phyloP scores from a whole-genome alignment of 2,888 invertebrate genomes.

The Agrotis ipsilon region DNA sequence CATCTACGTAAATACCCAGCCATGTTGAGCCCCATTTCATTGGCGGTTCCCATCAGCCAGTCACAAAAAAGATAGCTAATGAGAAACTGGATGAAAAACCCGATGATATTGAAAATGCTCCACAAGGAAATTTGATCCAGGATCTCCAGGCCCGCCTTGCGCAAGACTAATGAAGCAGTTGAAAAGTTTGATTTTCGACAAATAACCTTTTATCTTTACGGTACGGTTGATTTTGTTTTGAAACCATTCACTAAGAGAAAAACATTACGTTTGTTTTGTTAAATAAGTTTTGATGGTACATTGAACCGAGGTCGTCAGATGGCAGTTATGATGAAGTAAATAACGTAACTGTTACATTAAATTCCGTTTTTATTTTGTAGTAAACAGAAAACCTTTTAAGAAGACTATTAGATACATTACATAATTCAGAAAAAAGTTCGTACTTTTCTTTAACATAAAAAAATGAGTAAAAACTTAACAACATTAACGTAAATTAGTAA shows the following conservation, averaged over 20 bases:
- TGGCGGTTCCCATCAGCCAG: too few species aligned
- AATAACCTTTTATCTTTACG: conserved; percentile 7
- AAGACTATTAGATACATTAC: too few species aligned
- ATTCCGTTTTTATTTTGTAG: too few species aligned
- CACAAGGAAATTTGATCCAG: not conserved
- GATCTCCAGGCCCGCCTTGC: not conserved
- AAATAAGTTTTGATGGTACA: not conserved
- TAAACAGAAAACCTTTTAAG: too few species aligned
- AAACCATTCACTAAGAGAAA: not conserved
- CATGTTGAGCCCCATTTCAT: not conserved
- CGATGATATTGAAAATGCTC: not conserved
- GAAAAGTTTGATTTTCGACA: not conserved
- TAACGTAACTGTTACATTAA: too few species aligned
- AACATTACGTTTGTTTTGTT: conserved; percentile 7
- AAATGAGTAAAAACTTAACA: too few species aligned
- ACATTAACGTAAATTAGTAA: too few species aligned
- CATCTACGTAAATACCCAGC: too few species aligned
- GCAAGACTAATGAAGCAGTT: not conserved
- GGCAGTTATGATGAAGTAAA: too few species aligned
- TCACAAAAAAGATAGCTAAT: too few species aligned
- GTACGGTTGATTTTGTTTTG: not conserved
- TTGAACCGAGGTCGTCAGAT: not conserved
- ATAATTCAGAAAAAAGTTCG: too few species aligned
- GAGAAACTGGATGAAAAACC: not conserved
- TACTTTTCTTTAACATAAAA: too few species aligned